Evolutionary conservation across 1,140 invertebrate genomes (phyloP).

Genomic region (Conopomorpha cramerella): DNA sequence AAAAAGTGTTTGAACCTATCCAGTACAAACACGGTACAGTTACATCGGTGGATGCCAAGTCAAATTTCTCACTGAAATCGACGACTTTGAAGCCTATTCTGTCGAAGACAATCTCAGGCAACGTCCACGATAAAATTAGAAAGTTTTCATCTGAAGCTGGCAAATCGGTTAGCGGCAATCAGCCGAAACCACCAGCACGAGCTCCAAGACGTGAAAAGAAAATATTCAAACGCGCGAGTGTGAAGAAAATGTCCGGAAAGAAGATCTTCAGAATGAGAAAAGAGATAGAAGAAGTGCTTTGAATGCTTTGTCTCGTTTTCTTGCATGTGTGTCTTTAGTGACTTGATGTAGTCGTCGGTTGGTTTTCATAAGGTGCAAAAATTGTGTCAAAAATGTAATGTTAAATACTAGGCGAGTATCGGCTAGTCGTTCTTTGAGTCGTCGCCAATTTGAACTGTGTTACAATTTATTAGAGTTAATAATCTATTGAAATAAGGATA

Average conservation of each 20-base stretch:
- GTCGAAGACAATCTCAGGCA: conserved; percentile 24
- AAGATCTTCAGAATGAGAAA: conserved; percentile 38
- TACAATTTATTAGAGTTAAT: no score
- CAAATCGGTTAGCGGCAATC: conserved; percentile 15
- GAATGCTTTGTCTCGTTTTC: no score
- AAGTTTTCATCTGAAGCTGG: conserved; percentile 39
- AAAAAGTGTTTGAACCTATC: conserved; percentile 30
- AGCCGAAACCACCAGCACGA: conserved; percentile 16
- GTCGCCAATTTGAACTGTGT: no score
- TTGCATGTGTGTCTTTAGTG: no score
- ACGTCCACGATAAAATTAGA: conserved; percentile 49
- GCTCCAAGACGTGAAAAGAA: conserved; percentile 24
- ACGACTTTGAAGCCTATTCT: conserved; percentile 17
- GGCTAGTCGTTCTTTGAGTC: no score
- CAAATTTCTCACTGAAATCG: conserved; percentile 10
- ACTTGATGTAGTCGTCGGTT: no score
- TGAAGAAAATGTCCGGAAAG: conserved; percentile 26
- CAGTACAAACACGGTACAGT: conserved; percentile 13
- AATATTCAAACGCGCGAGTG: conserved; percentile 13
- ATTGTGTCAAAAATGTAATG: no score
- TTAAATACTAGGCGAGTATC: no score
- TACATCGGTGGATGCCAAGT: conserved; percentile 15
- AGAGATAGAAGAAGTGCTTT: conserved; percentile 40
- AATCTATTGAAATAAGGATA: no score
- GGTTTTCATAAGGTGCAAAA: no score